A percentile compares a stretch with the other conserved stretches of the same genome.
These are phyloP conservation scores for Lysandra bellargus DNA, from an alignment of 2,888 invertebrate species.

Conservation along the genomic window DNA sequence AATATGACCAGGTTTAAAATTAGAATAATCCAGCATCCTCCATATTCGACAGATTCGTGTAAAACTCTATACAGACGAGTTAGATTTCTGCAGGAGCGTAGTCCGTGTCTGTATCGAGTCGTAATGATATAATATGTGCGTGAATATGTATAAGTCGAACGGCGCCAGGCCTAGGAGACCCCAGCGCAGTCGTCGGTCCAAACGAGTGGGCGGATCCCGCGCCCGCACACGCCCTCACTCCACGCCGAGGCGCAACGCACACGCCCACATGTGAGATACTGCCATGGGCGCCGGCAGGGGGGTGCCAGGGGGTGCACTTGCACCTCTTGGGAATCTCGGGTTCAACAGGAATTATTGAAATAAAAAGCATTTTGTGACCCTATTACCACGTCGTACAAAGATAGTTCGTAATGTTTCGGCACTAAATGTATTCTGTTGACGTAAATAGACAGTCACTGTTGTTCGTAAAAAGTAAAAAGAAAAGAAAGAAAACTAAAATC, in stretches of 20 bases:
- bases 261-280: neutral
- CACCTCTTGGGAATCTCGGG: no score
- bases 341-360: no score
- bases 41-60: neutral
- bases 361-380: no score
- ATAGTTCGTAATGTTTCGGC: no score
- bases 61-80: neutral
- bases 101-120: neutral
- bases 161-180: neutral
- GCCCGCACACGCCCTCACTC: neutral
- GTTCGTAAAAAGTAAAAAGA: no score
- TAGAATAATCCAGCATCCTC: neutral
- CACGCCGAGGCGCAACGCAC: neutral
- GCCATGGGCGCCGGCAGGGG: neutral
- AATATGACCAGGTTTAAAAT: neutral
- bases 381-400: no score
- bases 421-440: no score
- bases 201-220: neutral
- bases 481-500: no score
- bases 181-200: constrained; percentile 2
- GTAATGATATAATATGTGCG: neutral
- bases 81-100: neutral
- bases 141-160: neutral
- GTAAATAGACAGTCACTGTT: no score
- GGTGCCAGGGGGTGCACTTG: no score